phyloP scores from a whole-genome alignment of 2,113 vertebrate species.

The Sphaerodactylus townsendi region DNA sequence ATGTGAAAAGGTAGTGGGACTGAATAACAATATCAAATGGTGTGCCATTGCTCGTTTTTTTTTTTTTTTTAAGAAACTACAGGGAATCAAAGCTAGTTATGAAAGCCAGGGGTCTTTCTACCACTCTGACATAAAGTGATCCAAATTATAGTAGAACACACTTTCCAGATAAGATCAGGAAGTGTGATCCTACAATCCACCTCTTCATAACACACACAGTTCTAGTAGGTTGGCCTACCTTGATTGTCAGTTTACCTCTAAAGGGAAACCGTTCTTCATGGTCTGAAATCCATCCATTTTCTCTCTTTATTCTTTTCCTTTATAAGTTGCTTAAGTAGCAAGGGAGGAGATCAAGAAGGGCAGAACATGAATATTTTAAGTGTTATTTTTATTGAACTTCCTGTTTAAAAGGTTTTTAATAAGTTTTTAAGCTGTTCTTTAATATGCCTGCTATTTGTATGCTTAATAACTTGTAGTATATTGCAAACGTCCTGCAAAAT shows the following conservation, averaged over 20 bases:
- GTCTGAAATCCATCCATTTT: background rate
- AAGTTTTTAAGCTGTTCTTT: background rate
- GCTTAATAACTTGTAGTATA: no score
- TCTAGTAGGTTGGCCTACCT: background rate
- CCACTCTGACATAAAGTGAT: no score
- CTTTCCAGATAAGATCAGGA: background rate
- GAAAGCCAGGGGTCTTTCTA: no score
- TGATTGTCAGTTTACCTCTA: background rate
- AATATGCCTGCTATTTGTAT: no score
- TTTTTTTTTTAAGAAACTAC: no score
- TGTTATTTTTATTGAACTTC: background rate
- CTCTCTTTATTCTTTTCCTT: background rate
- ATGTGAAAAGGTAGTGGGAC: background rate
- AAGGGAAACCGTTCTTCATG: background rate
- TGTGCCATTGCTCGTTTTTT: no score
- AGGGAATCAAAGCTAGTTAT: no score
- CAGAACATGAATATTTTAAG: background rate
- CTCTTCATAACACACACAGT: background rate
- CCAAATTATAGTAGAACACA: background rate
- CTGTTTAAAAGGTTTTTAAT: background rate
- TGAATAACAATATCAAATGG: no score
- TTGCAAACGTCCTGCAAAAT: no score
- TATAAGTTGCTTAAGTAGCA: background rate
- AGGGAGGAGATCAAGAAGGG: background rate
- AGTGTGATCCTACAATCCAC: background rate